A percentile compares a stretch with the other conserved stretches of the same genome.
These are phyloP conservation scores for Ophioderma brevispina DNA, from an alignment of 35 echinoderm and acorn worm genomes.

Conservation along the genomic window DNA sequence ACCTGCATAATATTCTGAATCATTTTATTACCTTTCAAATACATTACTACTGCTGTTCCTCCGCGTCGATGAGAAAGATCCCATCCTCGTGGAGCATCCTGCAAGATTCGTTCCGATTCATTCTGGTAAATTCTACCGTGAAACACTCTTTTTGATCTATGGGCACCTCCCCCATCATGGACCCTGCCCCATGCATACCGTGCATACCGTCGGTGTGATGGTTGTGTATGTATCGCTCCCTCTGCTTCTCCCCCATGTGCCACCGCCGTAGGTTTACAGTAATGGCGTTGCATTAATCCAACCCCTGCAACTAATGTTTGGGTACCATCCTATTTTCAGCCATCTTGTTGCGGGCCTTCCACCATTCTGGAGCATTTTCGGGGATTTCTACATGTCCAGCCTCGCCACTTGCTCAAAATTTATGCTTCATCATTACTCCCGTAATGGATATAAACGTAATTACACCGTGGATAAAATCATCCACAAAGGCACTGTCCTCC, in stretches of 20 bases:
- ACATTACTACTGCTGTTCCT: slow-evolving; percentile 93
- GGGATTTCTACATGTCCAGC: slow-evolving; percentile 92
- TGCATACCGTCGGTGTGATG: not conserved
- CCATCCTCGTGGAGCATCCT: slow-evolving; percentile 54
- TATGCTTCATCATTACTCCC: slow-evolving; percentile 87
- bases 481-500: slow-evolving; percentile 52
- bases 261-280: not conserved
- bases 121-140: slow-evolving; percentile 74
- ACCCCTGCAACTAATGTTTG: slow-evolving; percentile 85
- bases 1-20: too few relatives aligned
- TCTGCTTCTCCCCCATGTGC: slow-evolving; percentile 26
- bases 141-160: slow-evolving; percentile 77
- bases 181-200: not conserved
- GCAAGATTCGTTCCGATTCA: slow-evolving; percentile 73
- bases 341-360: slow-evolving; percentile 83
- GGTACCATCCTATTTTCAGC: slow-evolving; percentile 83
- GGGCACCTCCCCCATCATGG: not conserved
- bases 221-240: slow-evolving; percentile 3
- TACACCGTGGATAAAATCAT: slow-evolving; percentile 87
- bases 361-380: slow-evolving; percentile 95
- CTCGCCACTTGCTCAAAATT: slow-evolving; percentile 87
- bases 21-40: too few relatives aligned
- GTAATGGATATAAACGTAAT: slow-evolving; percentile 80
- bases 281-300: slow-evolving; percentile 53
- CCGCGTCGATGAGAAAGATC: slow-evolving; percentile 84